phyloP scores from a whole-genome alignment of 2,888 invertebrate species.

The Aphodius granarius region DNA sequence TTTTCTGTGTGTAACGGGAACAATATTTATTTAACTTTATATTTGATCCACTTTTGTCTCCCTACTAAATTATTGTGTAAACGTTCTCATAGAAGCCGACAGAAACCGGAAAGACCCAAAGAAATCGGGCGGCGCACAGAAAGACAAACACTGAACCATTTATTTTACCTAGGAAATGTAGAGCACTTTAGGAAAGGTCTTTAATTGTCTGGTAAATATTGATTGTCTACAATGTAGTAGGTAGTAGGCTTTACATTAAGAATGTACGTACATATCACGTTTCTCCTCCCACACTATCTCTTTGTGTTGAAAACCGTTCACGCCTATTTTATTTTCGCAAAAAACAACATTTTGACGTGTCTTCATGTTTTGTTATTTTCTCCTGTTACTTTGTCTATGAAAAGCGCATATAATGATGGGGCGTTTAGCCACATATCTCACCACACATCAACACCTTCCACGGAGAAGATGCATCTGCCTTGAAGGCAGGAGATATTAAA shows the following conservation, averaged over 20 bases:
- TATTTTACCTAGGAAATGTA: slow-evolving; percentile 16
- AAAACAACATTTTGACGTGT: neutral
- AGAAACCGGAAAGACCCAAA: neutral
- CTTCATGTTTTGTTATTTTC: neutral
- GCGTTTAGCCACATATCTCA: neutral
- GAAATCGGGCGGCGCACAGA: neutral
- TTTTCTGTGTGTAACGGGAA: no score
- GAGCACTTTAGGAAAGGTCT: slow-evolving; percentile 16
- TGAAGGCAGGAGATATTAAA: slow-evolving; percentile 47
- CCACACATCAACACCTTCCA: slow-evolving; percentile 45
- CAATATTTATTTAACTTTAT: neutral
- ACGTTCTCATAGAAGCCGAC: neutral
- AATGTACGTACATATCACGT: neutral
- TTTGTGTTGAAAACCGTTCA: neutral
- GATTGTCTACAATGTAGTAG: neutral
- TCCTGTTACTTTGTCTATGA: neutral
- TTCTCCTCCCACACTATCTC: neutral
- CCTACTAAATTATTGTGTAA: neutral
- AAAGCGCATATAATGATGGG: neutral
- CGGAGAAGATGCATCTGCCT: slow-evolving; percentile 43
- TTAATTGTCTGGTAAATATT: slow-evolving; percentile 21
- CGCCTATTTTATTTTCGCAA: neutral
- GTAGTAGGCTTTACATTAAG: neutral
- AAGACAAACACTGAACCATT: slow-evolving; percentile 7
- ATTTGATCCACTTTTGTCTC: neutral